These are phyloP conservation scores for Aurelia sp. DNA, from an alignment of 30 jellyfish, hydroid and myxozoan species.

Conservation along the genomic window DNA sequence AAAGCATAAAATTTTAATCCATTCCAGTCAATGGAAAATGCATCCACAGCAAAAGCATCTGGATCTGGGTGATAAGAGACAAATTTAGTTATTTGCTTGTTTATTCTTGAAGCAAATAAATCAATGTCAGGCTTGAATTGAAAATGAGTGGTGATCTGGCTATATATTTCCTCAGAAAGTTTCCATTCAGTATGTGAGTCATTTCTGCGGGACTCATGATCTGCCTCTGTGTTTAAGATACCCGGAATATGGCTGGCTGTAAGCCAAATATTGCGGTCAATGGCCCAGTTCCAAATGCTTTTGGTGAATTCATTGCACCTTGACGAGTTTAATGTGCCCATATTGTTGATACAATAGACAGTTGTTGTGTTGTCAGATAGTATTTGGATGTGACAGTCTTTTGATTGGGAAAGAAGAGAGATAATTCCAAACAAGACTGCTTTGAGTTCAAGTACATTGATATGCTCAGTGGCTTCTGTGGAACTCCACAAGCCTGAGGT, in stretches of 20 bases:
- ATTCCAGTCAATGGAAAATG: conserved; percentile 54
- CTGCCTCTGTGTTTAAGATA: background rate
- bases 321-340: conserved; percentile 22
- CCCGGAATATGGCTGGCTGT: conserved; percentile 33
- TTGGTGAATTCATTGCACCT: background rate
- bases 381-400: too few species aligned
- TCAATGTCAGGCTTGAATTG: conserved; percentile 47
- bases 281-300: background rate
- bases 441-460: conserved; percentile 23
- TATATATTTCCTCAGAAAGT: conserved; percentile 5
- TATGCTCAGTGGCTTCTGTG: conserved; percentile 29
- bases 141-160: background rate
- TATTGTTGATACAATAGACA: conserved; percentile 27
- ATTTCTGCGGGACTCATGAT: too few species aligned
- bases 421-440: background rate
- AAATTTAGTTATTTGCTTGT: background rate
- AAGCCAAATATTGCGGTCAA: conserved; percentile 7
- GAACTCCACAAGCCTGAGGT: conserved; percentile 20
- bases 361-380: background rate
- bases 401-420: too few species aligned
- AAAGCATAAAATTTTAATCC: conserved; percentile 35
- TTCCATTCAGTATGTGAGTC: conserved; percentile 27
- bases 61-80: conserved; percentile 60
- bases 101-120: conserved; percentile 37
- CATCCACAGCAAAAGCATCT: conserved; percentile 45